Evolutionary conservation across 2,888 invertebrate species (phyloP), one percentile per base, ranked within the genome.

Genomic region (Nomada ferruginata): DNA sequence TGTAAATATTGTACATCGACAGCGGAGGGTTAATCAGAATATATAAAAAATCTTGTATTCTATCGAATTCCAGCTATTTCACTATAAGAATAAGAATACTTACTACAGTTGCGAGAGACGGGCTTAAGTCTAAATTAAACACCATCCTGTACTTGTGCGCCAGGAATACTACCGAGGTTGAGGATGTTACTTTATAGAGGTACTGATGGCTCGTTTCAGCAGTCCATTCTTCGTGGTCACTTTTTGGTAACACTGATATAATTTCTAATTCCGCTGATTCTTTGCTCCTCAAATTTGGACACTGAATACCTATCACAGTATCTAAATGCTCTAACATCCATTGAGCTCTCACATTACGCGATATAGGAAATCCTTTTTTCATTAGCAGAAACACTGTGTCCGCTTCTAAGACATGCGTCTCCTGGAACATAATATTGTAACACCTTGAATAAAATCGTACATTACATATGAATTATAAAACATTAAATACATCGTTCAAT

Each of bases 51-150:
- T 47, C 20, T 20, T 20, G 13, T 47, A 47, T 47, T 13, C 13
- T 47, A 13, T 13, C 47, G 47, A 13, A 10, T 10, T 13, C 47
- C 2, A 47, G 47, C 15, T 47, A 15, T 47, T 15, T 47, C 36
- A 36, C 36, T 23, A 55, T 13, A 3, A 65, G n/a, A 53, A 44
- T 15, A 55, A 53, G n/a, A 53, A 4, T 55, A 93, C 95, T 94
- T 93, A 96, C 96, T 83, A 97, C 96, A 79, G 96, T 95, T 65
- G 96, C 95, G 77, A 96, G 95, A 2, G 97, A 97, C 13, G 97
- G 97, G 91, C 97, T 97, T 92, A 97, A 95, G 93, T 97, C 97
- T 79, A 97, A 94, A 87, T 97, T 96, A 91, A 96, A 97, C 64
- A 96, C 97, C 86, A 97, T 95, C 83, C 96, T 94, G 92, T 97